phyloP scores from a whole-genome alignment of 2,888 invertebrate genomes.

The Protodeltote pygarga region DNA sequence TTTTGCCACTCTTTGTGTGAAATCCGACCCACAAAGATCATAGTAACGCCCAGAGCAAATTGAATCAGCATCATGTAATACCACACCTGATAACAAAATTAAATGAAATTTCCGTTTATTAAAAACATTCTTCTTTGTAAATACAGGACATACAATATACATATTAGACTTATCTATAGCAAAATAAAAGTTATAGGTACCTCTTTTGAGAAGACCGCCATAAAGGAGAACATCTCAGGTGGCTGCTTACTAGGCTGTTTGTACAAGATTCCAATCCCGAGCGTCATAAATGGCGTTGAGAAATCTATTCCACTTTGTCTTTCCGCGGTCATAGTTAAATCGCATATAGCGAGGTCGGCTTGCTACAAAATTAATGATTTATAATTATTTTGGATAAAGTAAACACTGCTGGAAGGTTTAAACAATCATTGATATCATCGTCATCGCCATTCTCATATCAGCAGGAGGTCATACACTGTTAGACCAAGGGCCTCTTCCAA shows the following conservation, averaged over 20 bases:
- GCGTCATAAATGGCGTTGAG: constrained; percentile 97
- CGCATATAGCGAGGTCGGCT: constrained; percentile 96
- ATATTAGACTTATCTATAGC: no score
- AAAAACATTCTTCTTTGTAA: no score
- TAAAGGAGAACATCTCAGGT: constrained; percentile 96
- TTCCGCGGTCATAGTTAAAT: constrained; percentile 94
- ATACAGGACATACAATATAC: no score
- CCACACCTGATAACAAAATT: constrained; percentile 89
- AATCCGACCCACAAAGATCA: constrained; percentile 94
- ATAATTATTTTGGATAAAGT: no score
- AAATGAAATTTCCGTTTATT: neutral
- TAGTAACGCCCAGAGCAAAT: constrained; percentile 90
- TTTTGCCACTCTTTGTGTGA: constrained; percentile 96
- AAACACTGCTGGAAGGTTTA: no score
- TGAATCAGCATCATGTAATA: constrained; percentile 93
- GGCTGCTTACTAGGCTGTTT: constrained; percentile 94
- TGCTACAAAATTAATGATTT: constrained; percentile 88
- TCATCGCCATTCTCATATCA: no score
- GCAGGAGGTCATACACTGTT: no score
- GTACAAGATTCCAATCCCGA: constrained; percentile 96
- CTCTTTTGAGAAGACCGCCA: constrained; percentile 94
- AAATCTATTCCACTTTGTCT: constrained; percentile 97
- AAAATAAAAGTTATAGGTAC: constrained; percentile 56
- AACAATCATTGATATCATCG: no score
- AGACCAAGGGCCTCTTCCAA: no score